Conservation (phyloP, 2,797 vertebrate genomes). For the Anguilla obscura region DNA sequence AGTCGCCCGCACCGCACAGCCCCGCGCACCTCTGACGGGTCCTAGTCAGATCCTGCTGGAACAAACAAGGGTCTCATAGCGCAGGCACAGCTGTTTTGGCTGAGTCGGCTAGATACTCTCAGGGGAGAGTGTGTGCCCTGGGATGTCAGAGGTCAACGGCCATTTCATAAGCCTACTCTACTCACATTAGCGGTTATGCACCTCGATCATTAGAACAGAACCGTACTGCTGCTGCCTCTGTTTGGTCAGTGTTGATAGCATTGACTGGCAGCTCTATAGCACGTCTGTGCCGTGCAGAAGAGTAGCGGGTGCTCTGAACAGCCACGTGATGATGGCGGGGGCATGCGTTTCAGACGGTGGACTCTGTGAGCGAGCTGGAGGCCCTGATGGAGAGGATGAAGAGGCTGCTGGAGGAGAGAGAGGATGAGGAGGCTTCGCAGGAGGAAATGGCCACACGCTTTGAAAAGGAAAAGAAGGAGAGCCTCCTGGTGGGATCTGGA, state of each 20-base stretch:
- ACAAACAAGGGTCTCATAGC: not conserved
- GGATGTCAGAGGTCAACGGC: not conserved
- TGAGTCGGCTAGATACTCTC: not conserved
- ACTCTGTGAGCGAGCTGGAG: conserved; percentile 80
- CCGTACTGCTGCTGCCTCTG: not conserved
- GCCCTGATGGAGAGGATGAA: conserved; percentile 82
- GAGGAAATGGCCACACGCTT: conserved; percentile 83
- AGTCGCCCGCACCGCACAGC: conserved; percentile 43
- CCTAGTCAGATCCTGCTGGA: not conserved
- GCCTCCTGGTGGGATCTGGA: conserved; percentile 76
- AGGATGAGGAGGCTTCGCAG: conserved; percentile 74
- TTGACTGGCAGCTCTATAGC: not conserved
- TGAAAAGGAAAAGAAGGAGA: conserved; percentile 81
- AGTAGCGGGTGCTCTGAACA: not conserved
- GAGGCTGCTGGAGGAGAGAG: conserved; percentile 76
- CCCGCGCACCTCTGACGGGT: not conserved
- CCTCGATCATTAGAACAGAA: not conserved
- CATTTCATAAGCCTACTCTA: not conserved
- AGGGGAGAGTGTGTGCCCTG: not conserved
- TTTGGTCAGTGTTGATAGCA: not conserved
- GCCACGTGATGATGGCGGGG: not conserved
- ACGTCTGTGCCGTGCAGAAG: not conserved
- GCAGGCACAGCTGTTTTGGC: not conserved
- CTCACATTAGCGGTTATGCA: not conserved
- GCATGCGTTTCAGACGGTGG: conserved; percentile 65